phyloP scores from a whole-genome alignment of 2,113 vertebrate species.

The Aix galericulata region DNA sequence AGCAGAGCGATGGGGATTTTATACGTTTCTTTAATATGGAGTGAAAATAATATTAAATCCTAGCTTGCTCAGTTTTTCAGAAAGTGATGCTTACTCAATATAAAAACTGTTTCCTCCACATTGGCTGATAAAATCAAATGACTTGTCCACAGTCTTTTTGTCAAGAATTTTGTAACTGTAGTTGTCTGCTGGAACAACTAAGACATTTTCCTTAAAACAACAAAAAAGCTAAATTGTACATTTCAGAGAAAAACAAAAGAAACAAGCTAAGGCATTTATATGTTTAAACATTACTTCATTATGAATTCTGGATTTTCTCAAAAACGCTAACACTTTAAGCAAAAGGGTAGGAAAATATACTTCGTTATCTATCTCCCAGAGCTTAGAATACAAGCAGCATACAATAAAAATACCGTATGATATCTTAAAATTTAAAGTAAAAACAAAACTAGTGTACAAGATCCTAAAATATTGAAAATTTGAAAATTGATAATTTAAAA shows the following conservation, averaged over 20 bases:
- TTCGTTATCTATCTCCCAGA: background rate
- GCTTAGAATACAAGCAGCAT: background rate
- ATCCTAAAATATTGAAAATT: background rate
- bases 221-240: constrained; percentile 35
- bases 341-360: background rate
- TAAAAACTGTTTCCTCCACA: constrained; percentile 89
- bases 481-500: background rate
- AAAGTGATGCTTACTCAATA: constrained; percentile 83
- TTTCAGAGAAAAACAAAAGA: constrained; percentile 13
- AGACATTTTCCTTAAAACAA: constrained; percentile 83
- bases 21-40: background rate
- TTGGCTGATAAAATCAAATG: constrained; percentile 84
- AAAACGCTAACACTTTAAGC: background rate
- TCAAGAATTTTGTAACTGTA: constrained; percentile 84
- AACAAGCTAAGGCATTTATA: background rate
- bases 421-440: background rate
- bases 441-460: background rate
- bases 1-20: background rate
- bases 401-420: background rate
- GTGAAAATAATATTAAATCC: background rate
- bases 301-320: background rate
- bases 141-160: constrained; percentile 84
- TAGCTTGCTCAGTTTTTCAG: background rate
- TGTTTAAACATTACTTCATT: background rate
- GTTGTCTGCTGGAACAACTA: constrained; percentile 83